phyloP scores from a whole-genome alignment of 2,797 vertebrate genomes.

The Sciaenops ocellatus region DNA sequence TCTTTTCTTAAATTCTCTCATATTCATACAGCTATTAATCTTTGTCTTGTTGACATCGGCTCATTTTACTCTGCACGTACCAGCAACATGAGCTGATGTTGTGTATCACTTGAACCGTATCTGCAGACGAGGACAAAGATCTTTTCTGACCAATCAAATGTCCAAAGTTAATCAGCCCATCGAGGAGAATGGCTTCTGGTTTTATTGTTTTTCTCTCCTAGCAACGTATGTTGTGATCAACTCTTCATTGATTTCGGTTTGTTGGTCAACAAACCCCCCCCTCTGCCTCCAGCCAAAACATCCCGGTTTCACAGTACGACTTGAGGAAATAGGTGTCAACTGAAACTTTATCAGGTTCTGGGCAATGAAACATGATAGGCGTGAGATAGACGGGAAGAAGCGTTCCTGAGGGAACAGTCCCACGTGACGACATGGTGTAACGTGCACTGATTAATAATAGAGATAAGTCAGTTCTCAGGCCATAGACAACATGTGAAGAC shows the following conservation, averaged over 20 bases:
- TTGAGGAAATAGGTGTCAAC: constrained; percentile 27
- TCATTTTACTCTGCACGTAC: neutral
- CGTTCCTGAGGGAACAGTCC: constrained; percentile 31
- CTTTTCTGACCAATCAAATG: neutral
- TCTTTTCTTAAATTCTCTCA: neutral
- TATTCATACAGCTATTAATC: no score
- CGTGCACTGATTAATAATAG: constrained; percentile 54
- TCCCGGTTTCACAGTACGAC: neutral
- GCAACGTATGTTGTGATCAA: neutral
- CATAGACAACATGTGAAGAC: neutral
- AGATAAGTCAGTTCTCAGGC: constrained; percentile 34
- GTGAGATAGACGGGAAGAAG: constrained; percentile 62
- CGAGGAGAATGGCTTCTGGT: neutral
- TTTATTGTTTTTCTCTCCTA: neutral
- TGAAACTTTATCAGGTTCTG: constrained; percentile 42
- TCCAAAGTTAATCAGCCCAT: neutral
- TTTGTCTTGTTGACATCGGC: neutral
- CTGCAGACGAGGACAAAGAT: neutral
- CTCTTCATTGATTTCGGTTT: neutral
- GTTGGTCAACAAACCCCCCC: neutral
- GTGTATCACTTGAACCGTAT: neutral
- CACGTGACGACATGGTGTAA: constrained; percentile 28
- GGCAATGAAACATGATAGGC: constrained; percentile 63
- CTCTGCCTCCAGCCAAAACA: constrained; percentile 23
- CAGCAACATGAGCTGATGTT: neutral